A percentile compares a stretch with the other conserved stretches of the same genome.
phyloP scores from a whole-genome alignment of 2,888 invertebrate genomes.

The Clivina fossor region DNA sequence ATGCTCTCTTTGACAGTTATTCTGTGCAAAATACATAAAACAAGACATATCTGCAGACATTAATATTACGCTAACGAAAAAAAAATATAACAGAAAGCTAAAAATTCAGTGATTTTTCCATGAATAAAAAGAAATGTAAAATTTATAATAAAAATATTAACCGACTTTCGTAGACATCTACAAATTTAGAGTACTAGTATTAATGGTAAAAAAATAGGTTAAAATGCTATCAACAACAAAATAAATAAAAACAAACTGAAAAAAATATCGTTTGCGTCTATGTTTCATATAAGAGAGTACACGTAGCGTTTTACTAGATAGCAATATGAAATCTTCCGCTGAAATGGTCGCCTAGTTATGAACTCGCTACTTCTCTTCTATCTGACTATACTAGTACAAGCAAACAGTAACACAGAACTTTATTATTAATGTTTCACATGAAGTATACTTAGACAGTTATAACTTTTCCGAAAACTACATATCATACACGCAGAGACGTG shows the following conservation, averaged over 20 bases:
- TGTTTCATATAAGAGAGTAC: background rate
- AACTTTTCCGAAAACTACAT: constrained; percentile 3
- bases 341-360: constrained; percentile 3
- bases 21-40: constrained; percentile 10
- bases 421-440: constrained; percentile 7
- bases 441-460: background rate
- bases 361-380: too few relatives aligned
- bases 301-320: too few relatives aligned
- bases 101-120: too few relatives aligned
- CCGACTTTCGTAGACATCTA: too few relatives aligned
- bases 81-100: too few relatives aligned
- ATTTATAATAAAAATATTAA: background rate
- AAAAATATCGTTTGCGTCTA: background rate
- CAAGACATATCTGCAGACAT: background rate
- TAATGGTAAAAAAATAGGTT: background rate
- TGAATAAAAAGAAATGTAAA: background rate
- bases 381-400: too few relatives aligned
- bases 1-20: constrained; percentile 11
- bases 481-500: too few relatives aligned
- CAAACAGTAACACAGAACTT: too few relatives aligned
- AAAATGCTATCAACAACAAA: background rate
- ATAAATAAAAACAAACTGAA: background rate
- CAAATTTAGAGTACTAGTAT: background rate
- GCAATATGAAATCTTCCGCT: constrained; percentile 2
- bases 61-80: too few relatives aligned